Base-by-base conservation (phyloP, 2,888 invertebrate genomes). In the Lysandra coridon region DNA sequence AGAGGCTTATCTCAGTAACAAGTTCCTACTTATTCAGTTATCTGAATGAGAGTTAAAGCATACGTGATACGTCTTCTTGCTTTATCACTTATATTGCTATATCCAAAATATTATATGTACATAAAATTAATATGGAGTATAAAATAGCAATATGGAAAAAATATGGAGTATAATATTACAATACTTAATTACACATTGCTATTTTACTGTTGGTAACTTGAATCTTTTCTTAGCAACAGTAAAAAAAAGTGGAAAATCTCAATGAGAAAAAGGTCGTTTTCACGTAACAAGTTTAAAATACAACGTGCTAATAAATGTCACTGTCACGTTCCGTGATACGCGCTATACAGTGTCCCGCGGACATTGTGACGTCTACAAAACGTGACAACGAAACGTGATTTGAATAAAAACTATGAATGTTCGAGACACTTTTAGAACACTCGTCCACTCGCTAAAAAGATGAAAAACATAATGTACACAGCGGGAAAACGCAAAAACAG, bases 341-440 rank as follows among this genome's bases (percentile, higher is more conserved):
- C 76, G 33, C 64, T 64, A 12, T 64, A 12, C 23, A 64, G 69
- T 69, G 33, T 33, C 69, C 30, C 76, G 57, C 76, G 14, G 0
- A 33, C 4, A 40, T 17, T 74, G 40, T 76, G 76, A 76, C 76
- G 76, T 49, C 49, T 10, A 33, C 5, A 33, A 30, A 76, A 30
- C 57, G 76, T 53, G 76, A 53, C 53, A 76, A 30, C 53, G 17
- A 76, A 76, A 76, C 53, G 76, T 76, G 76, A 76, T 53, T 53
- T 57, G 33, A 76, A 76, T 76, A 76, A 33, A 75, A 75, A 57
- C 33, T 53, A 33, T 17, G 57, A 76, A 76, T 69, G 69, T 14
- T 69, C 5, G 17, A 14, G 69, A 69, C 17, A 69, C 17, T 33
- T 69, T 69, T 33, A 69, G 69, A 37, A 69, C 69, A 69, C 33